Evolutionary conservation across 2,113 vertebrate genomes (phyloP).

Genomic region (Cichladusa arquata): DNA sequence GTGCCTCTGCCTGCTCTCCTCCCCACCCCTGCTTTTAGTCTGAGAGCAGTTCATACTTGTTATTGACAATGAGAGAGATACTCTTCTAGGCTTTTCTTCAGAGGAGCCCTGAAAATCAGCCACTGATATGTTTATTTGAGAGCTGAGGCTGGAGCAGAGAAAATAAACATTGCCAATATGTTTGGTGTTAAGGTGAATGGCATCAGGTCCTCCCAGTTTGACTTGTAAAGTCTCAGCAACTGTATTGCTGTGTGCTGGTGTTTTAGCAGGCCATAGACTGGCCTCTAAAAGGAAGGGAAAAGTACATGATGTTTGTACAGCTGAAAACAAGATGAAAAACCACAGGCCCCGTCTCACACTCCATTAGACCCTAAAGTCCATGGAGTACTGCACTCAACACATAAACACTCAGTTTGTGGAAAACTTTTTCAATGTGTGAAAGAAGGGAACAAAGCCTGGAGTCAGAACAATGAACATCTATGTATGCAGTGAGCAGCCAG

Average conservation of each 20-base stretch:
- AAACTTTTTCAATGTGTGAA: slow-evolving; percentile 78
- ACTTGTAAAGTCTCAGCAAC: slow-evolving; percentile 73
- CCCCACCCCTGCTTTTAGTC: background rate
- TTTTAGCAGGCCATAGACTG: slow-evolving; percentile 64
- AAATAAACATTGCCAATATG: slow-evolving; percentile 80
- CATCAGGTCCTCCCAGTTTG: slow-evolving; percentile 56
- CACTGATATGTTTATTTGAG: slow-evolving; percentile 72
- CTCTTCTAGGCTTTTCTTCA: slow-evolving; percentile 45
- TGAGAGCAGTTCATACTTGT: slow-evolving; percentile 20
- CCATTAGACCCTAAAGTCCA: slow-evolving; percentile 93
- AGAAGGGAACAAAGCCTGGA: slow-evolving; percentile 67
- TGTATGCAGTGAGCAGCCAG: slow-evolving; percentile 50
- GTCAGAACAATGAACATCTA: slow-evolving; percentile 80
- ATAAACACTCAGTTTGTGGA: slow-evolving; percentile 92
- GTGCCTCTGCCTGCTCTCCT: background rate
- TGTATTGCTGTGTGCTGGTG: slow-evolving; percentile 40
- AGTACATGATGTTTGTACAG: slow-evolving; percentile 93
- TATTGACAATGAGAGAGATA: slow-evolving; percentile 38
- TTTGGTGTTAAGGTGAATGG: slow-evolving; percentile 73
- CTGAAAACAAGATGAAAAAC: slow-evolving; percentile 98
- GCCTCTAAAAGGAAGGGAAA: slow-evolving; percentile 75
- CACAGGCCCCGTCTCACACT: slow-evolving; percentile 92
- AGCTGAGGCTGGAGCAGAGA: slow-evolving; percentile 66
- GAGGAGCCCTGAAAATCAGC: slow-evolving; percentile 52
- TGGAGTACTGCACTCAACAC: slow-evolving; percentile 91